Evolutionary conservation across 2,113 vertebrate species (phyloP).

Genomic region (Rhabdornis inornatus): DNA sequence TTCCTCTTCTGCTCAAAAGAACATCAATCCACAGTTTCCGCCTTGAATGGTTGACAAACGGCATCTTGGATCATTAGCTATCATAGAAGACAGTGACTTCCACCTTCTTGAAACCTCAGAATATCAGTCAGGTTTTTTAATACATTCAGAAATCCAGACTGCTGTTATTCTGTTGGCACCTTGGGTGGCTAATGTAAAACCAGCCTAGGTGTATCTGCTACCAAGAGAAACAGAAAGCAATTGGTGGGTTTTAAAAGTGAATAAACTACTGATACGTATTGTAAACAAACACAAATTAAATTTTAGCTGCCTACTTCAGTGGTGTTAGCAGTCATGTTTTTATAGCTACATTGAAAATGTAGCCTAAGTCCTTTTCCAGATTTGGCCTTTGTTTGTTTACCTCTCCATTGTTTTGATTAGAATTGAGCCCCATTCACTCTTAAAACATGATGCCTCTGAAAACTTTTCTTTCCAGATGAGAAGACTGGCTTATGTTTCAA

Average conservation of each 20-base stretch:
- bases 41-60: neutral
- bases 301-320: neutral
- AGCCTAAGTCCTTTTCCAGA: neutral
- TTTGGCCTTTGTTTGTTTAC: neutral
- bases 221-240: neutral
- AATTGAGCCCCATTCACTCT: neutral
- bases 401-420: neutral
- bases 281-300: neutral
- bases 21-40: neutral
- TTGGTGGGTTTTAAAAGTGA: neutral
- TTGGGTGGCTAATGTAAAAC: neutral
- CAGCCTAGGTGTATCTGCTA: neutral
- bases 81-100: neutral
- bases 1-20: neutral
- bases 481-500: neutral
- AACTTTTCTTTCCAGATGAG: neutral
- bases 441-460: neutral
- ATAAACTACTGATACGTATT: neutral
- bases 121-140: neutral
- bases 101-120: neutral
- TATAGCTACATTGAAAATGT: neutral
- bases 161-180: neutral
- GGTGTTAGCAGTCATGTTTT: neutral
- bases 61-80: neutral
- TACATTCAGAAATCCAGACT: neutral